Percentiles rank a stretch among this genome's conserved stretches.
These are phyloP conservation scores for Poeciliopsis presidionis DNA, from an alignment of 2,797 vertebrate genomes.

Conservation along the genomic window DNA sequence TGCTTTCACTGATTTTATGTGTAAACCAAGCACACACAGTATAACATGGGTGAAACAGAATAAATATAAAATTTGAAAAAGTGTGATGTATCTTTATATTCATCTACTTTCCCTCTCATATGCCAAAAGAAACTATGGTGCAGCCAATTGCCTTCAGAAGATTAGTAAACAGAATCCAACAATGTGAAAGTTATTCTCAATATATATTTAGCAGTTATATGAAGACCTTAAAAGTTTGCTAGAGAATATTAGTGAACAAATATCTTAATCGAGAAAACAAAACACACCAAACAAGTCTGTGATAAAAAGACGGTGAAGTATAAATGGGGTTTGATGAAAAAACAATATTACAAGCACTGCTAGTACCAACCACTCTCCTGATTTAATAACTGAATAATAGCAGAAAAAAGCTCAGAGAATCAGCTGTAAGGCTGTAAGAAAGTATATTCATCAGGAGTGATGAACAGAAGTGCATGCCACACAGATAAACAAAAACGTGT, in stretches of 20 bases:
- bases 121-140: not conserved
- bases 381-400: not conserved
- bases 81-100: not conserved
- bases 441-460: not conserved
- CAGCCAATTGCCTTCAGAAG: not conserved
- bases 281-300: not conserved
- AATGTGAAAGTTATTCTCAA: not conserved
- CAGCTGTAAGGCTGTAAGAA: not conserved
- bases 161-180: not conserved
- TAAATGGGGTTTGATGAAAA: not conserved
- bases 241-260: not conserved
- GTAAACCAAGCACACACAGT: not conserved
- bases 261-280: not conserved
- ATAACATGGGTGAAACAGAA: slow-evolving; percentile 4
- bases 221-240: not conserved
- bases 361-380: not conserved
- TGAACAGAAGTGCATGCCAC: not conserved
- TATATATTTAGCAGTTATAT: not conserved
- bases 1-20: not conserved
- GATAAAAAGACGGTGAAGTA: not conserved
- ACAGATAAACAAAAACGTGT: not conserved
- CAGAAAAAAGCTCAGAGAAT: not conserved
- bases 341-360: not conserved
- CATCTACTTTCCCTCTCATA: not conserved
- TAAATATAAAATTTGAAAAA: not conserved